Percentiles rank a stretch among this genome's conserved stretches.
Conservation (phyloP, 2,113 vertebrate species). For the Baryphthengus martii region DNA sequence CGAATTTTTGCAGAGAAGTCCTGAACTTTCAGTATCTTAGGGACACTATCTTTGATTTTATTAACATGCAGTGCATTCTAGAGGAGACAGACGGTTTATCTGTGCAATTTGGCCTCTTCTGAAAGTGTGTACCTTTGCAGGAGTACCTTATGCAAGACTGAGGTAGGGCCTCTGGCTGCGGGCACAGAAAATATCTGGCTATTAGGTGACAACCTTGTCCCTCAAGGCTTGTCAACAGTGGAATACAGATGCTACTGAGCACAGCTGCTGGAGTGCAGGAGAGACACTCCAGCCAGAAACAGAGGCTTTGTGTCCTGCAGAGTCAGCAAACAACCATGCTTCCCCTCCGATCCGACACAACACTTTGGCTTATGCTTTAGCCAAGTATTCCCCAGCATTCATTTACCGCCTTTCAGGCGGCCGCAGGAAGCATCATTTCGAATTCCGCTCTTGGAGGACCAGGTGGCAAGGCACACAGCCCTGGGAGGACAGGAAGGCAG, state of each 20-base stretch:
- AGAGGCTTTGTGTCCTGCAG: not conserved
- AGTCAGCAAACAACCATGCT: not conserved
- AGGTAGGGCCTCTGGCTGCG: not conserved
- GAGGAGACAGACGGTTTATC: not conserved
- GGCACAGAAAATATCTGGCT: not conserved
- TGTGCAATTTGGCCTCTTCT: not conserved
- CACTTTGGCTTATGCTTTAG: not conserved
- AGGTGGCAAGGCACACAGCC: accelerated
- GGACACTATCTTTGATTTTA: not conserved
- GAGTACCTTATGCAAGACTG: not conserved
- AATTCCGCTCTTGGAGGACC: not conserved
- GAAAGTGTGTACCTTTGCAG: not conserved
- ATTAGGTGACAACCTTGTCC: not conserved
- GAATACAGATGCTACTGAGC: not conserved
- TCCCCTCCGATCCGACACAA: not conserved
- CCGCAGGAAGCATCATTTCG: not conserved
- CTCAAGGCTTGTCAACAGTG: not conserved
- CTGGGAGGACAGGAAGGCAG: accelerated
- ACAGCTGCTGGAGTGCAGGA: not conserved
- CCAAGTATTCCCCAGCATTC: not conserved
- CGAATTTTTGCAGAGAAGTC: not conserved
- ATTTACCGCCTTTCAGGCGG: not conserved
- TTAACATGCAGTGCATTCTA: not conserved
- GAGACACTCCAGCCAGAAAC: not conserved
- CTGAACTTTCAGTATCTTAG: not conserved